Evolutionary conservation across 2,113 vertebrate species (phyloP).

Genomic region (Bubo bubo): DNA sequence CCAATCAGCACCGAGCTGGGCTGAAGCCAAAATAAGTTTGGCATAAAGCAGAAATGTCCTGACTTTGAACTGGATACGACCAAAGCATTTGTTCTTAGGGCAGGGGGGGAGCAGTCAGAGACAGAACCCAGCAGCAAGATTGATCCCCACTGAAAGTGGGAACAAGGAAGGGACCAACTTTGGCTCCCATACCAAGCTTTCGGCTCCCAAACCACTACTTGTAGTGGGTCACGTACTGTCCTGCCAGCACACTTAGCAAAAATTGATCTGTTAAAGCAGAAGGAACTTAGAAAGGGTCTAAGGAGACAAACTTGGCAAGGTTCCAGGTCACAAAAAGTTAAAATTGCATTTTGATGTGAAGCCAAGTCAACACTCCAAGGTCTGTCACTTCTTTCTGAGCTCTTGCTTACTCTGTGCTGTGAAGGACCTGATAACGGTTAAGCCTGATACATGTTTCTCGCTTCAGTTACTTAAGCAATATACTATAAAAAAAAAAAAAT

Average conservation of each 20-base stretch:
- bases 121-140: background rate
- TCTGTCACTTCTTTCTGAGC: background rate
- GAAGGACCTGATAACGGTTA: background rate
- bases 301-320: background rate
- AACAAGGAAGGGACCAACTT: background rate
- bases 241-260: background rate
- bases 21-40: background rate
- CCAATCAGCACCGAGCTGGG: background rate
- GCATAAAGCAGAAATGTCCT: background rate
- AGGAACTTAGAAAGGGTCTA: background rate
- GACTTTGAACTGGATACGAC: background rate
- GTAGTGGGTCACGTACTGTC: background rate
- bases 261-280: background rate
- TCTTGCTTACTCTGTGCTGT: background rate
- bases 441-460: background rate
- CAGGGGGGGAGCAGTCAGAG: background rate
- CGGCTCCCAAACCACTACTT: background rate
- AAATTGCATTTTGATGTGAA: background rate
- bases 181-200: background rate
- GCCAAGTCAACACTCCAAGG: slow-evolving; percentile 3
- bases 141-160: background rate
- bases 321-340: slow-evolving; percentile 19
- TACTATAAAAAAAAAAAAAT: background rate
- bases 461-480: background rate
- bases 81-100: background rate